These are phyloP conservation scores for Nycticryphes semicollaris DNA, from an alignment of 2,113 vertebrate genomes.

Conservation along the genomic window DNA sequence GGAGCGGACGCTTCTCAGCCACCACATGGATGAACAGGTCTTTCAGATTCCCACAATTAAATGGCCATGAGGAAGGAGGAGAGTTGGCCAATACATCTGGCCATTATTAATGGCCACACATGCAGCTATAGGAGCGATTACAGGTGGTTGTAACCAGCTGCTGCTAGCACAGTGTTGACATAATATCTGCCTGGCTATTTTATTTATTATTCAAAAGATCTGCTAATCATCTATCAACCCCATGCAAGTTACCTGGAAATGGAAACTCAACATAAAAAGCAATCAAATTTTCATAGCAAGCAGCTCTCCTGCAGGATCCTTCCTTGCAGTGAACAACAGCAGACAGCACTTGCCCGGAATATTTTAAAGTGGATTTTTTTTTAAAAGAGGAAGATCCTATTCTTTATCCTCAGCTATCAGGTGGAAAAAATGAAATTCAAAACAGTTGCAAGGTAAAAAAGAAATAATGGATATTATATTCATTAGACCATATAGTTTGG, in stretches of 20 bases:
- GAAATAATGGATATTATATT: neutral
- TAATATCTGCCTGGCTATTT: neutral
- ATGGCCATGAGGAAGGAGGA: neutral
- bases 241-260: neutral
- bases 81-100: neutral
- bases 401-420: neutral
- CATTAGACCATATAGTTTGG: neutral
- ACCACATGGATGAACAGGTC: neutral
- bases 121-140: neutral
- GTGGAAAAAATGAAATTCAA: neutral
- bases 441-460: neutral
- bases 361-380: neutral
- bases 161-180: neutral
- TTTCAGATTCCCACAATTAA: neutral
- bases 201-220: neutral
- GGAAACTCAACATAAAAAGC: neutral
- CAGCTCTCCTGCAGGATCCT: neutral
- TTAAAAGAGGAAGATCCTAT: neutral
- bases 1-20: neutral
- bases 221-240: neutral
- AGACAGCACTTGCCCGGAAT: neutral
- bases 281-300: neutral
- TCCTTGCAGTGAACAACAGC: neutral
- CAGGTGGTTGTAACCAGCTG: neutral
- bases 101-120: neutral